phyloP scores from a whole-genome alignment of 2,113 vertebrate species.

The Crotalus helleri region DNA sequence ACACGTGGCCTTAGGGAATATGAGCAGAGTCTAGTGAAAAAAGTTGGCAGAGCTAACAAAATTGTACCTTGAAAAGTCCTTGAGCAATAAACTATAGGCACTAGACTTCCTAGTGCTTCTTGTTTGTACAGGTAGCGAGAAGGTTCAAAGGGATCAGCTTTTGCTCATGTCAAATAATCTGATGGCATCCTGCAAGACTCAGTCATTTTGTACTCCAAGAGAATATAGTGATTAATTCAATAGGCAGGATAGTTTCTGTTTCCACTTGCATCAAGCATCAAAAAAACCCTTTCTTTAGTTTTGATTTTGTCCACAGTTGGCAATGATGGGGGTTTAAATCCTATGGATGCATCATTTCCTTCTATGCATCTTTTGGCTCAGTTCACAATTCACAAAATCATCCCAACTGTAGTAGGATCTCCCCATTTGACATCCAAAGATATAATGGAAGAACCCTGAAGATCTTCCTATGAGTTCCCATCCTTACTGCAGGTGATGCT shows the following conservation, averaged over 20 bases:
- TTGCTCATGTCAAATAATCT: background rate
- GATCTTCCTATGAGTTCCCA: background rate
- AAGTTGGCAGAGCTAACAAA: background rate
- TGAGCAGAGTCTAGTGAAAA: background rate
- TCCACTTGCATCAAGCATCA: background rate
- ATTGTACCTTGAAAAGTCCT: background rate
- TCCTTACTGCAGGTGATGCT: background rate
- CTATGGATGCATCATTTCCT: background rate
- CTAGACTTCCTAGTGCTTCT: background rate
- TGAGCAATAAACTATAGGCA: background rate
- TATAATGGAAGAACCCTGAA: background rate
- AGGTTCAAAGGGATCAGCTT: background rate
- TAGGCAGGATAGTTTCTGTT: background rate
- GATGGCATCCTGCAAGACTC: background rate
- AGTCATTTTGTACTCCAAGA: background rate
- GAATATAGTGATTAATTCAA: background rate
- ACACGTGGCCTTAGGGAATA: background rate
- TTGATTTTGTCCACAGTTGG: background rate
- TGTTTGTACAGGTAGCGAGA: background rate
- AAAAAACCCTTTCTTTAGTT: fast-evolving
- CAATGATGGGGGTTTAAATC: background rate
- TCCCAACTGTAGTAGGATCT: fast-evolving
- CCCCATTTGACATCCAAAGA: background rate
- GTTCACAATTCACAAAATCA: background rate
- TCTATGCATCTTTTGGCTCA: background rate